Percentiles rank a stretch among this genome's conserved stretches.
These are phyloP conservation scores for Nannoperca obscura DNA, from an alignment of 2,797 vertebrate genomes.

Conservation along the genomic window DNA sequence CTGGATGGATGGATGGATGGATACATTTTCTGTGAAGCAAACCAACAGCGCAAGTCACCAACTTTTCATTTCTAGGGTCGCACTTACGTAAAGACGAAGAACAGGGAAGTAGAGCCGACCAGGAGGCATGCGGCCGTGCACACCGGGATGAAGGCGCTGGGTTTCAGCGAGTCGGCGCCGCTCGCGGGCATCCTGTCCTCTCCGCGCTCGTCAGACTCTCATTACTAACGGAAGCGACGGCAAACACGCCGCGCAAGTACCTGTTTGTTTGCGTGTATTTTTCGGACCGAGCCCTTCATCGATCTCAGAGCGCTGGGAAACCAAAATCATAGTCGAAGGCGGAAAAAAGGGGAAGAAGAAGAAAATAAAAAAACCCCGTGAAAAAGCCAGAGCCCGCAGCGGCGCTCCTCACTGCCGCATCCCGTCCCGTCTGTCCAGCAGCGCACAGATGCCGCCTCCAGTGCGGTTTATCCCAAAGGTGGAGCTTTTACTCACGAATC, in stretches of 20 bases:
- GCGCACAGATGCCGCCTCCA: constrained; percentile 62
- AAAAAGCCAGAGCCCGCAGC: constrained; percentile 16
- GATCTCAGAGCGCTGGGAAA: constrained; percentile 1
- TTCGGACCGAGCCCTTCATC: constrained; percentile 26
- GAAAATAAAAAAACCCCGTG: background rate
- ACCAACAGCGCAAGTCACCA: constrained; percentile 10
- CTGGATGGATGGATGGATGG: constrained; percentile 1
- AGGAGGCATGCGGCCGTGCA: constrained; percentile 93
- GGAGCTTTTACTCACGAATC: constrained; percentile 69
- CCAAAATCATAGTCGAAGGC: constrained; percentile 30
- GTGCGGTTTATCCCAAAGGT: constrained; percentile 67
- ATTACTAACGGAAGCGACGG: constrained; percentile 35
- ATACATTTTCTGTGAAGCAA: constrained; percentile 1
- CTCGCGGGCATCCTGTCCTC: constrained; percentile 93
- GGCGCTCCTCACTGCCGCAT: constrained; percentile 40
- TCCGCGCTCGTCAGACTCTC: constrained; percentile 84
- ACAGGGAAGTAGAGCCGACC: constrained; percentile 93
- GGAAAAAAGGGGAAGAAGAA: background rate
- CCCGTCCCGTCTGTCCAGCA: constrained; percentile 50
- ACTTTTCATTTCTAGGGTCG: constrained; percentile 2
- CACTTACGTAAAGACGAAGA: constrained; percentile 99
- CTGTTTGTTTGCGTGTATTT: background rate
- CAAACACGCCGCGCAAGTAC: constrained; percentile 1
- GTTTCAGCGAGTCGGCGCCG: constrained; percentile 90
- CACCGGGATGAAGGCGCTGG: constrained; percentile 94